Conservation (phyloP, 1,140 invertebrate genomes). For the Parapsyche elsis region DNA sequence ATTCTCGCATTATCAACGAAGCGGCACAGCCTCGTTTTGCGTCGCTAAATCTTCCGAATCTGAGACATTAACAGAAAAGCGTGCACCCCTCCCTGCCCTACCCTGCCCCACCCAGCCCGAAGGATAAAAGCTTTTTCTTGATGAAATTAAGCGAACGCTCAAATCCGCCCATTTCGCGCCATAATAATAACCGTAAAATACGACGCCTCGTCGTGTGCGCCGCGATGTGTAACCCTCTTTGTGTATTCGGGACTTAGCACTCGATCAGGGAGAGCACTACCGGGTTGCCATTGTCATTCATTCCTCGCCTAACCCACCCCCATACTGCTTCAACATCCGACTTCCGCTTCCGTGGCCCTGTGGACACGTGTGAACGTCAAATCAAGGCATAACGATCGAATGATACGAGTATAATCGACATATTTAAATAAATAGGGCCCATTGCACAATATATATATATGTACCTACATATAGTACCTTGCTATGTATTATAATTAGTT, state of each 20-base stretch:
- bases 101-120: not conserved
- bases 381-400: no score
- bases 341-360: not conserved
- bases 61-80: not conserved
- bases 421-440: no score
- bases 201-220: not conserved
- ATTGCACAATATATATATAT: no score
- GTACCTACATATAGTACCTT: no score
- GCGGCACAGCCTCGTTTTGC: not conserved
- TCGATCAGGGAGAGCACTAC: no score
- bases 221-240: slow-evolving; percentile 8
- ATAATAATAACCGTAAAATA: slow-evolving; percentile 34
- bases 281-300: no score
- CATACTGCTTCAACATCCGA: not conserved
- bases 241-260: no score
- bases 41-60: slow-evolving; percentile 8
- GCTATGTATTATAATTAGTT: no score
- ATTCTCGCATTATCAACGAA: not conserved
- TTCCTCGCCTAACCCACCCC: not conserved
- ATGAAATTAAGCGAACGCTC: slow-evolving; percentile 31
- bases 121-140: slow-evolving; percentile 23
- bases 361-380: no score
- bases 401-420: no score
- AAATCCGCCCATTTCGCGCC: slow-evolving; percentile 9
- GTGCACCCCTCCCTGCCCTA: not conserved